phyloP scores from a whole-genome alignment of 2,888 invertebrate species.

The Homarus gammarus region DNA sequence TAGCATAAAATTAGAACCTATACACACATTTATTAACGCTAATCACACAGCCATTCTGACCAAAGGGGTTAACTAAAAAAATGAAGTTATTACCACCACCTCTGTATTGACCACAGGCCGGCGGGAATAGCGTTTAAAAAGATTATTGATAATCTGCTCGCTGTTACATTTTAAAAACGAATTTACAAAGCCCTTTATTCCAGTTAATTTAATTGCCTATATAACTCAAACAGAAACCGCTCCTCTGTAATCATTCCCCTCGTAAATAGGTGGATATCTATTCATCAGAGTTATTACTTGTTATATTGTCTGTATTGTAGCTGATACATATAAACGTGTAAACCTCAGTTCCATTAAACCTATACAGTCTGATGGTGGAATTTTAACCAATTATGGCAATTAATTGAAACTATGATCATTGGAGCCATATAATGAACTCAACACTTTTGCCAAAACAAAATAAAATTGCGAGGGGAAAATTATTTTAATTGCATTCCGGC shows the following conservation, averaged over 20 bases:
- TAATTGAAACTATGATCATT: neutral
- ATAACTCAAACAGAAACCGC: constrained; percentile 33
- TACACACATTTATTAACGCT: too few species aligned
- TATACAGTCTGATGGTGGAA: neutral
- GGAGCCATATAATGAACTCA: neutral
- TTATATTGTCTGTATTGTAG: neutral
- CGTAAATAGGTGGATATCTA: constrained; percentile 31
- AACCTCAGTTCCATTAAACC: neutral
- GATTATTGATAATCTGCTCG: constrained; percentile 25
- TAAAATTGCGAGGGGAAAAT: neutral
- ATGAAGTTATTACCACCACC: neutral
- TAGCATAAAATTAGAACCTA: too few species aligned
- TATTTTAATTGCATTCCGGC: too few species aligned
- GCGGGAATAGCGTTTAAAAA: constrained; percentile 13
- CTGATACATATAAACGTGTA: neutral
- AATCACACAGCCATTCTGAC: neutral
- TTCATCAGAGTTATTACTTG: constrained; percentile 42
- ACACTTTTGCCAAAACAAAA: neutral
- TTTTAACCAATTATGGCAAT: neutral
- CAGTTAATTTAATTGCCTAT: constrained; percentile 27
- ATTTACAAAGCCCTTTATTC: constrained; percentile 26
- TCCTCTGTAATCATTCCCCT: constrained; percentile 32
- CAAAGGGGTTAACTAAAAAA: too few species aligned
- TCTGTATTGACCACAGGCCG: neutral
- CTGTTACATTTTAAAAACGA: constrained; percentile 43